A percentile compares a stretch with the other conserved stretches of the same genome.
Evolutionary conservation across 30 jellyfish, hydroid and myxozoan genomes (phyloP).

Genomic region (Nemopilema nomurai): DNA sequence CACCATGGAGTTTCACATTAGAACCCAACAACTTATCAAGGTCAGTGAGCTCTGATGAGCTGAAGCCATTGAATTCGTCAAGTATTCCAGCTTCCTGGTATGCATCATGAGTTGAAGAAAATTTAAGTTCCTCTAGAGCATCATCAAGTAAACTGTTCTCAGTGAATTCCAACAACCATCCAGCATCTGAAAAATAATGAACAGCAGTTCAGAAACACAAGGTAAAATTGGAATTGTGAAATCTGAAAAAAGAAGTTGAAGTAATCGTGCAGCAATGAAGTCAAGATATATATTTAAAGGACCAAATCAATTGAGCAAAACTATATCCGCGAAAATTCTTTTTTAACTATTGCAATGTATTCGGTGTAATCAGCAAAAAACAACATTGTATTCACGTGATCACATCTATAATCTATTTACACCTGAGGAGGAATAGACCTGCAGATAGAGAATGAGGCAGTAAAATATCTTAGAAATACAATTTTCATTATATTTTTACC

Average conservation of each 20-base stretch:
- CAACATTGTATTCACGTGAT: no score
- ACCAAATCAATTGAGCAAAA: no score
- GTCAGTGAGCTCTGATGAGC: not conserved
- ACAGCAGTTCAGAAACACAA: not conserved
- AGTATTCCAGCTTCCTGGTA: not conserved
- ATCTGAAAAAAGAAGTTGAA: not conserved
- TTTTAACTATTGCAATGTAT: no score
- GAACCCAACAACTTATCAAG: not conserved
- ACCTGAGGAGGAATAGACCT: no score
- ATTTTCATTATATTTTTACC: no score
- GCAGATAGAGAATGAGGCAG: no score
- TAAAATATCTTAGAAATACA: no score
- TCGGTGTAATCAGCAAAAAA: no score
- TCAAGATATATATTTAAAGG: no score
- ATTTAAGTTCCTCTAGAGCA: constrained; percentile 46
- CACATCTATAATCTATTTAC: no score
- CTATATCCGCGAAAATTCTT: no score
- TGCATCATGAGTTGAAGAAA: not conserved
- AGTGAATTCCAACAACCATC: constrained; percentile 20
- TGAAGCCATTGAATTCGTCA: not conserved
- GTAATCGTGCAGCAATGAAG: no score
- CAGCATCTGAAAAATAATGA: not conserved
- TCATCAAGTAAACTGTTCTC: constrained; percentile 36
- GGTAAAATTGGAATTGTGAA: not conserved
- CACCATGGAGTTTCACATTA: not conserved